A percentile compares a stretch with the other conserved stretches of the same genome.
phyloP scores from a whole-genome alignment of 1,140 invertebrate genomes.

The Eumeta japonica region DNA sequence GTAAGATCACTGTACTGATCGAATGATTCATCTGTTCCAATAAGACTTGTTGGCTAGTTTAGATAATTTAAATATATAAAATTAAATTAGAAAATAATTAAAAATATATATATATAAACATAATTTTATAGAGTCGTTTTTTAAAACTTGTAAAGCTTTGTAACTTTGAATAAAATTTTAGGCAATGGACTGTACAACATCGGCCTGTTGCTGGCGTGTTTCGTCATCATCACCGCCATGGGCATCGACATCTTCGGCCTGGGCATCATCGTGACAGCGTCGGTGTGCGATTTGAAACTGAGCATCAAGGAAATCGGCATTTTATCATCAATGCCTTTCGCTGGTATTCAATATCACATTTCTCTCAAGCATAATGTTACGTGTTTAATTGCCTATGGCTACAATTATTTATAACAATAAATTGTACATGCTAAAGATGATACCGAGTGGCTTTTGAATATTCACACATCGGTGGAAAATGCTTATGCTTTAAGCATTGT shows the following conservation, averaged over 20 bases:
- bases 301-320: constrained; percentile 29
- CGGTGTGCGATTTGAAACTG: constrained; percentile 37
- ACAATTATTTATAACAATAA: not conserved
- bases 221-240: constrained; percentile 40
- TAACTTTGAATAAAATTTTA: constrained; percentile 9
- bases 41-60: no score
- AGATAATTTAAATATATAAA: not conserved
- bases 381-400: no score
- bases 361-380: no score
- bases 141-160: not conserved
- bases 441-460: no score
- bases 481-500: no score
- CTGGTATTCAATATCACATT: no score
- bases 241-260: constrained; percentile 43
- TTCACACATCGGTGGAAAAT: no score
- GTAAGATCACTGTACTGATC: no score
- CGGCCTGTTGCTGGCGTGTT: constrained; percentile 28
- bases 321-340: constrained; percentile 38
- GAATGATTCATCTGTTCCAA: no score
- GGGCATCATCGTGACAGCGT: constrained; percentile 37
- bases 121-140: not conserved
- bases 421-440: no score
- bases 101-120: not conserved
- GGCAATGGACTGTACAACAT: constrained; percentile 40
- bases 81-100: not conserved